phyloP scores from a whole-genome alignment of 2,113 vertebrate genomes.

The Ariopsis seemanni region DNA sequence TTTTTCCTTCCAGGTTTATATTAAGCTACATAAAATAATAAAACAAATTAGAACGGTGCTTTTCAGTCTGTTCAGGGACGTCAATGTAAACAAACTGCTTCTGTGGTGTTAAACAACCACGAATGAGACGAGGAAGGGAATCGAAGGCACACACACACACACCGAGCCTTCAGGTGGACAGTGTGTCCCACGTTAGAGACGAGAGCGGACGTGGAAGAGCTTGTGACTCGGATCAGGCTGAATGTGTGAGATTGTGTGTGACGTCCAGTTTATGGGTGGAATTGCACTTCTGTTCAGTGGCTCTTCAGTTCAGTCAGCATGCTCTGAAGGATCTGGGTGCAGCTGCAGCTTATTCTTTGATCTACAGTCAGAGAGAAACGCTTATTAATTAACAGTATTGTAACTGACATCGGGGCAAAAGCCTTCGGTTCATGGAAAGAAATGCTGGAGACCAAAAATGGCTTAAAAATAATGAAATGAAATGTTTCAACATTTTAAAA shows the following conservation, averaged over 20 bases:
- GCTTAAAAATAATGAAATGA: too few species aligned
- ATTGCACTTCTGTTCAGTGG: constrained; percentile 59
- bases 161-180: not conserved
- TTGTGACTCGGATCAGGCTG: not conserved
- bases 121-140: not conserved
- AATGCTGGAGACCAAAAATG: too few species aligned
- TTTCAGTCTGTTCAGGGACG: constrained; percentile 22
- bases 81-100: constrained; percentile 1
- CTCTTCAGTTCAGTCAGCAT: constrained; percentile 17
- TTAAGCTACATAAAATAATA: constrained; percentile 41
- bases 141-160: not conserved
- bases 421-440: too few species aligned
- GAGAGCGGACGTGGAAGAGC: not conserved
- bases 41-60: constrained; percentile 14
- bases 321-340: constrained; percentile 25
- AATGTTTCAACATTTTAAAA: too few species aligned
- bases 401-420: too few species aligned
- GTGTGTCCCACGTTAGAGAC: not conserved
- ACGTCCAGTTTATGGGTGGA: constrained; percentile 32
- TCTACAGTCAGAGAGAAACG: constrained; percentile 55
- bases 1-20: constrained; percentile 15
- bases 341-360: constrained; percentile 68
- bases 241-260: not conserved
- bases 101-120: not conserved
- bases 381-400: not conserved